phyloP scores from a whole-genome alignment of 2,888 invertebrate genomes.

The Pycnomerus fuliginosus region DNA sequence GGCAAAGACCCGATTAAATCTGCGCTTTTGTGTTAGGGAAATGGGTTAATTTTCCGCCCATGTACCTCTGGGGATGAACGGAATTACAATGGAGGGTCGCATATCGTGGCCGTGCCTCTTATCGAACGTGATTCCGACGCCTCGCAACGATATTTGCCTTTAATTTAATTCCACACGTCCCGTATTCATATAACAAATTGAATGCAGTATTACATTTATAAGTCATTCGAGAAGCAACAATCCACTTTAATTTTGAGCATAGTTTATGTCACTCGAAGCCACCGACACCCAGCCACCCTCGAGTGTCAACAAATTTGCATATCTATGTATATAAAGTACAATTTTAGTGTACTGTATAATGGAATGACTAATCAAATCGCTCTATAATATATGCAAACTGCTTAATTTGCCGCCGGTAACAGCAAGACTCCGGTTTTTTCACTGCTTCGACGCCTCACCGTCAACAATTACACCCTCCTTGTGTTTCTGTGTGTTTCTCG shows the following conservation, averaged over 20 bases:
- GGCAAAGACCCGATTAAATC: conserved; percentile 46
- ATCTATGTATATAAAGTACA: conserved; percentile 42
- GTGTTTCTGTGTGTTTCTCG: conserved; percentile 10
- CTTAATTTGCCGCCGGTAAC: conserved; percentile 30
- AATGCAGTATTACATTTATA: conserved; percentile 41
- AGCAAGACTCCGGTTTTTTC: conserved; percentile 14
- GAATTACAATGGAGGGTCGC: conserved; percentile 47
- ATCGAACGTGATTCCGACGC: conserved; percentile 35
- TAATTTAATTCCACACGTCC: conserved; percentile 42
- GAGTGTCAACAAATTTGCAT: conserved; percentile 38
- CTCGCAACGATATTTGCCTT: conserved; percentile 39
- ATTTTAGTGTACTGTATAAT: conserved; percentile 35
- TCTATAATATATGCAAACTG: conserved; percentile 37
- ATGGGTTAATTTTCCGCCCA: conserved; percentile 54
- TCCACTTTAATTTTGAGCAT: conserved; percentile 31
- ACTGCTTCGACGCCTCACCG: conserved; percentile 4
- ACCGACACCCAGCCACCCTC: conserved; percentile 12
- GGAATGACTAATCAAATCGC: conserved; percentile 37
- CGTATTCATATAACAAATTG: conserved; percentile 42
- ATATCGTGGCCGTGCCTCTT: conserved; percentile 35
- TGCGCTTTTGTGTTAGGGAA: conserved; percentile 50
- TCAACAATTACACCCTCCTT: background rate
- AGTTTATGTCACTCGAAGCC: conserved; percentile 14
- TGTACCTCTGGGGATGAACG: conserved; percentile 47
- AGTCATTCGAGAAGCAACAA: conserved; percentile 34